Percentiles rank a stretch among this genome's conserved stretches.
These are phyloP conservation scores for Drosophila macrothrix DNA, from an alignment of 2,888 invertebrate species.

Conservation along the genomic window DNA sequence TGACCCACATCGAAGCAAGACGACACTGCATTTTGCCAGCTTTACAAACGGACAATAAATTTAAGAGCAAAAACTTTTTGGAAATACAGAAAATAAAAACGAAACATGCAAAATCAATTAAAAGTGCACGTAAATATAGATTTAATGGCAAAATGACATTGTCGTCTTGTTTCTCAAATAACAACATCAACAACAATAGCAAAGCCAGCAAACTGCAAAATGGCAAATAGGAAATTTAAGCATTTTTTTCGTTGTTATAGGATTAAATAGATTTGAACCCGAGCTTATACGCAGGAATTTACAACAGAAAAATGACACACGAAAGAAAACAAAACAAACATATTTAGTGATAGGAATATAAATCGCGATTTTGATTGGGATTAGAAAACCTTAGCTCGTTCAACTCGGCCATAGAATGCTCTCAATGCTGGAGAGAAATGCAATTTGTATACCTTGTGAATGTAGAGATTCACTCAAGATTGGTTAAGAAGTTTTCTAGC, in stretches of 20 bases:
- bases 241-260: neutral
- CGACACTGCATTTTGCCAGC: slow-evolving; percentile 11
- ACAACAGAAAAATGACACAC: neutral
- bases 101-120: neutral
- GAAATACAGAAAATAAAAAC: neutral
- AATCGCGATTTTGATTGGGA: neutral
- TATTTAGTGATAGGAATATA: too few relatives aligned
- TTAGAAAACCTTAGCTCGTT: neutral
- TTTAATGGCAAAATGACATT: slow-evolving; percentile 7
- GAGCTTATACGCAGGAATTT: neutral
- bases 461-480: neutral
- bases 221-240: neutral
- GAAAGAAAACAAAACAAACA: neutral
- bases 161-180: neutral
- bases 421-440: too few relatives aligned
- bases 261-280: neutral
- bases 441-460: neutral
- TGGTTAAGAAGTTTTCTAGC: neutral
- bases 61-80: slow-evolving; percentile 15
- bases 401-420: neutral
- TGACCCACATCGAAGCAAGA: neutral
- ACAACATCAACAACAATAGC: neutral
- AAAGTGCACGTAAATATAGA: neutral
- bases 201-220: neutral
- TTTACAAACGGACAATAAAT: slow-evolving; percentile 54